These are phyloP conservation scores for Brachionus asplanchnoidis DNA, from an alignment of 1,140 invertebrate genomes.

Conservation along the genomic window DNA sequence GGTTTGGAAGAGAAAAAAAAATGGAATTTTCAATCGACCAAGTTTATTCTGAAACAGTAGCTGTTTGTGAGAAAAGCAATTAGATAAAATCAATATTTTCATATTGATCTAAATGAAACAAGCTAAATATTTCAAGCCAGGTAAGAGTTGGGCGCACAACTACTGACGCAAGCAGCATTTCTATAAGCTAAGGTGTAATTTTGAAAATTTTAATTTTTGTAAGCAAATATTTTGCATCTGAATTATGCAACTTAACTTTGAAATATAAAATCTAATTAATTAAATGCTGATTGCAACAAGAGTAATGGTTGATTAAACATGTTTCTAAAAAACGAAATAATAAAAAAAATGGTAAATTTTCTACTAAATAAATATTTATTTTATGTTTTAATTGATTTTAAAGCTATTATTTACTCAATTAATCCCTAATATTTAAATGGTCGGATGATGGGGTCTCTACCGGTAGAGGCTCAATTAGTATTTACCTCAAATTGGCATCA, in stretches of 20 bases:
- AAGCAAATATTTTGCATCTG: not conserved
- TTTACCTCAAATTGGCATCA: not conserved
- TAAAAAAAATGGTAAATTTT: not conserved
- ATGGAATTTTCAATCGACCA: not conserved
- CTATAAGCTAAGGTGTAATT: not conserved
- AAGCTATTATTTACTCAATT: not conserved
- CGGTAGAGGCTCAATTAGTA: not conserved
- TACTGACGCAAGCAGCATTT: not conserved
- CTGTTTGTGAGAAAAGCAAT: not conserved
- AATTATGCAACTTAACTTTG: not conserved
- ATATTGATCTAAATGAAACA: not conserved
- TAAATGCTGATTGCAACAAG: not conserved
- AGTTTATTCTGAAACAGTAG: not conserved
- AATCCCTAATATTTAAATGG: not conserved
- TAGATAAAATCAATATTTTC: constrained; percentile 1
- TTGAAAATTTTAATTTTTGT: not conserved
- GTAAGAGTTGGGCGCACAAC: not conserved
- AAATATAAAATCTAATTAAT: not conserved
- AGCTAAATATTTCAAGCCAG: not conserved
- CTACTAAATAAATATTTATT: not conserved
- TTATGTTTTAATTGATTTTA: not conserved
- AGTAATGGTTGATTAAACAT: not conserved
- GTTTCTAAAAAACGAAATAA: not conserved
- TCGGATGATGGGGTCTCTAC: not conserved
- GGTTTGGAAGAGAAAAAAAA: not conserved